Evolutionary conservation across 2,888 invertebrate genomes (phyloP).

Genomic region (Plebejus argus): DNA sequence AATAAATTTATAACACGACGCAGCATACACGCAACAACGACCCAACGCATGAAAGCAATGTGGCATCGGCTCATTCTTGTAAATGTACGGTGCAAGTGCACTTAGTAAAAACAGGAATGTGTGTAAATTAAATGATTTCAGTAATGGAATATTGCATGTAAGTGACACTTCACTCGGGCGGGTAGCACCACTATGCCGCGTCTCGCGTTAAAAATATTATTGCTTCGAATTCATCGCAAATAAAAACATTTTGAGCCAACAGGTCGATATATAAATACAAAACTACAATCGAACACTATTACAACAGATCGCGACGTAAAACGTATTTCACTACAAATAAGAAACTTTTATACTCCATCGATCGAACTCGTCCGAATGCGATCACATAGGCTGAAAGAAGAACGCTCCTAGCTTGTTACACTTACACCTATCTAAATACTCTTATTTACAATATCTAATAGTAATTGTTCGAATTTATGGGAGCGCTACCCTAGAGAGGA

Average conservation of each 20-base stretch:
- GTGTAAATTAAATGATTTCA: constrained; percentile 11
- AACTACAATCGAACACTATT: constrained; percentile 23
- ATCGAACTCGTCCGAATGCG: constrained; percentile 53
- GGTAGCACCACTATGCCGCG: constrained; percentile 32
- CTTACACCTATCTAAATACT: constrained; percentile 71
- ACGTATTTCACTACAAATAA: constrained; percentile 24
- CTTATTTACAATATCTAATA: constrained; percentile 74
- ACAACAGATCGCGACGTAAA: constrained; percentile 29
- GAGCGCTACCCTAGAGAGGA: constrained; percentile 54
- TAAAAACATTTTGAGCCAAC: constrained; percentile 18
- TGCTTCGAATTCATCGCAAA: constrained; percentile 34
- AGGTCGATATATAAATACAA: constrained; percentile 10
- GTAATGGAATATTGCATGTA: constrained; percentile 15
- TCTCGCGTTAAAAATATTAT: constrained; percentile 34
- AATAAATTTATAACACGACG: neutral
- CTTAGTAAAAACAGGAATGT: constrained; percentile 24
- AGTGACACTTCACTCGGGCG: constrained; percentile 26
- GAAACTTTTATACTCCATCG: constrained; percentile 36
- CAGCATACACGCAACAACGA: neutral
- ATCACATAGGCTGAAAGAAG: constrained; percentile 72
- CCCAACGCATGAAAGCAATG: neutral
- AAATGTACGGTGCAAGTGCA: constrained; percentile 17
- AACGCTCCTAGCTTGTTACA: constrained; percentile 73
- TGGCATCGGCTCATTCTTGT: neutral
- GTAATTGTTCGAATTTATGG: constrained; percentile 69